Evolutionary conservation across 2,113 vertebrate species (phyloP).

Genomic region (Okapia johnstoni): DNA sequence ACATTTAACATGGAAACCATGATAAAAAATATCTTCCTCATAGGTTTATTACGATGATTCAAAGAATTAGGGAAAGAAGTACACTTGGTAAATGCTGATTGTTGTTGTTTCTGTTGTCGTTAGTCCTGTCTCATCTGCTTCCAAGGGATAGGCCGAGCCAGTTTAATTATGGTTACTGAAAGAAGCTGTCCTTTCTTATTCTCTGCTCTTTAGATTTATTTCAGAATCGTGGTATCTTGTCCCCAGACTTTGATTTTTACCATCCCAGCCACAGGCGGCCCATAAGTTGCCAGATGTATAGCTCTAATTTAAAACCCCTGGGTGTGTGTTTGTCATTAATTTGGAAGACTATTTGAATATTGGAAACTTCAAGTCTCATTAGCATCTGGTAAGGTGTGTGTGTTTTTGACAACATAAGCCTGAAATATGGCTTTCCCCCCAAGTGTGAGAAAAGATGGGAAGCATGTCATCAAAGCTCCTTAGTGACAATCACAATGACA

Average conservation of each 20-base stretch:
- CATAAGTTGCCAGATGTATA: not conserved
- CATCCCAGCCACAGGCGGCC: not conserved
- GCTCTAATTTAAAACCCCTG: not conserved
- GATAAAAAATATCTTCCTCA: not conserved
- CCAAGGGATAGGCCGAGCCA: not conserved
- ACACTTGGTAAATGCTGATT: not conserved
- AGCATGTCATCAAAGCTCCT: not conserved
- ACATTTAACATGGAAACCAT: not conserved
- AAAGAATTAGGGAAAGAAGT: not conserved
- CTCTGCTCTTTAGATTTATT: slow-evolving; percentile 6
- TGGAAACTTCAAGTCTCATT: not conserved
- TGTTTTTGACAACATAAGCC: not conserved
- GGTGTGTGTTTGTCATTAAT: not conserved
- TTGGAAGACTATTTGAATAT: not conserved
- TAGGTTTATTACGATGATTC: not conserved
- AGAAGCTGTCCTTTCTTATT: not conserved
- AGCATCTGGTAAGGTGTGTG: not conserved
- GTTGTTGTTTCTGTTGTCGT: not conserved
- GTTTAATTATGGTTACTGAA: not conserved
- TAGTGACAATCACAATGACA: not conserved
- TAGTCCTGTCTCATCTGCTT: not conserved
- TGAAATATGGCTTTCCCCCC: not conserved
- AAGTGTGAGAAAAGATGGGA: not conserved
- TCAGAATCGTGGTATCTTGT: not conserved
- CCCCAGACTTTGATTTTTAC: not conserved